Evolutionary conservation across 2,113 vertebrate species (phyloP).

Genomic region (Illadopsis cleaveri): DNA sequence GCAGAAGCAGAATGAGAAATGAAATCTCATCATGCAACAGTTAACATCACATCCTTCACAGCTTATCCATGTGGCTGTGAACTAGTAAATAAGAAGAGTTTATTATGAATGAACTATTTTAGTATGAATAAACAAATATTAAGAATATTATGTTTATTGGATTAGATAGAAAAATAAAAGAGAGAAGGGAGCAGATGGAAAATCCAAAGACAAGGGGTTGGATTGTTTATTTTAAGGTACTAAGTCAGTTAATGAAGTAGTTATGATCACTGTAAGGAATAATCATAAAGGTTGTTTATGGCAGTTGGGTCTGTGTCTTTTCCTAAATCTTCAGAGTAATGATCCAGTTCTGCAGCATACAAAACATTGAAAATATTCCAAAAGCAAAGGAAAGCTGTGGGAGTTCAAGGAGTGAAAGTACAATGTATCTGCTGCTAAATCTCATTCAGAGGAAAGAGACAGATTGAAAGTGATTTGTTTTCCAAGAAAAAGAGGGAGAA

Average conservation of each 20-base stretch:
- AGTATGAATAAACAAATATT: too few relatives aligned
- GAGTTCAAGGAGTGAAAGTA: background rate
- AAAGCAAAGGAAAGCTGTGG: background rate
- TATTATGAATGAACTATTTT: too few relatives aligned
- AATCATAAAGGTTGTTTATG: background rate
- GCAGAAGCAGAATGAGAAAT: background rate
- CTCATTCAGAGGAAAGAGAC: background rate
- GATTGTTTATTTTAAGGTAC: background rate
- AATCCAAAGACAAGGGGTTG: background rate
- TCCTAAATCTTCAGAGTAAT: background rate
- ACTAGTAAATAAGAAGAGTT: background rate
- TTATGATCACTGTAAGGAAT: background rate
- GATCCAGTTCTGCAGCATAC: background rate
- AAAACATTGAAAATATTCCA: background rate
- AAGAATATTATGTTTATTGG: background rate
- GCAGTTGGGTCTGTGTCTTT: background rate
- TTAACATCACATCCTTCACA: background rate
- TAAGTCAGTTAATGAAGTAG: background rate
- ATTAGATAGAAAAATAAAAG: background rate
- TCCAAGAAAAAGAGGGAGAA: slow-evolving; percentile 30
- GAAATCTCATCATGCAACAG: background rate
- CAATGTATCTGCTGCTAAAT: background rate
- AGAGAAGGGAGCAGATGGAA: background rate
- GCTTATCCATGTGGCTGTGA: background rate
- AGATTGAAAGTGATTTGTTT: slow-evolving; percentile 3